Percentiles rank a stretch among this genome's conserved stretches.
These are phyloP conservation scores for Pyrocoelia pectoralis DNA, from an alignment of 2,888 invertebrate species.

Conservation along the genomic window DNA sequence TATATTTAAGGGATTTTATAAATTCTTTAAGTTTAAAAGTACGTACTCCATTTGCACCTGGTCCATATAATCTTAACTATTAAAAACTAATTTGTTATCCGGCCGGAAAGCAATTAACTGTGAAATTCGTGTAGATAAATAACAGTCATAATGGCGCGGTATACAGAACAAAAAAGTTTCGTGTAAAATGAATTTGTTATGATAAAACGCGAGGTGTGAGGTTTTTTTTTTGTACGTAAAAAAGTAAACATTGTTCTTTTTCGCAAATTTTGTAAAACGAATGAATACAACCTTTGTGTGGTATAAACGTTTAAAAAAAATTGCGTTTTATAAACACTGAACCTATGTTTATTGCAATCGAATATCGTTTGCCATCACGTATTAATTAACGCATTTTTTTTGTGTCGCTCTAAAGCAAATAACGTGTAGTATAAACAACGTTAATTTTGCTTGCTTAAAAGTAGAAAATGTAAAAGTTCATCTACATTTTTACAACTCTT, in stretches of 20 bases:
- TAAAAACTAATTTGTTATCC: background rate
- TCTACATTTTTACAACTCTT: constrained; percentile 36
- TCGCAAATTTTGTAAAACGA: background rate
- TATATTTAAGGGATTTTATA: too few relatives aligned
- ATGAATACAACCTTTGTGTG: background rate
- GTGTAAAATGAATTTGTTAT: background rate
- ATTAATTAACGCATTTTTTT: too few relatives aligned
- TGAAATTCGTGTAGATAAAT: constrained; percentile 1
- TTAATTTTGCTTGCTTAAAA: constrained; percentile 9
- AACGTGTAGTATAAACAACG: background rate
- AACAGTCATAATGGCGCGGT: background rate
- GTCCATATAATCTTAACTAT: background rate
- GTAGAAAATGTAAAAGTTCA: constrained; percentile 19
- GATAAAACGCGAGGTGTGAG: background rate
- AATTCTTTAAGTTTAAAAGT: too few relatives aligned
- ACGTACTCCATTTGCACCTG: background rate
- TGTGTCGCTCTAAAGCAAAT: too few relatives aligned
- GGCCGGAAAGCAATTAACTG: background rate
- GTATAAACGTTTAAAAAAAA: background rate
- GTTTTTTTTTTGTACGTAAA: background rate
- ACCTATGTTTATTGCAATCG: background rate
- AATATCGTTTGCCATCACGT: background rate
- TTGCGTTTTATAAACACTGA: background rate
- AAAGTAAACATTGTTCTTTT: background rate
- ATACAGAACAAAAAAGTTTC: background rate